These are phyloP conservation scores for Chloropsis hardwickii DNA, from an alignment of 2,113 vertebrate species.

Conservation along the genomic window DNA sequence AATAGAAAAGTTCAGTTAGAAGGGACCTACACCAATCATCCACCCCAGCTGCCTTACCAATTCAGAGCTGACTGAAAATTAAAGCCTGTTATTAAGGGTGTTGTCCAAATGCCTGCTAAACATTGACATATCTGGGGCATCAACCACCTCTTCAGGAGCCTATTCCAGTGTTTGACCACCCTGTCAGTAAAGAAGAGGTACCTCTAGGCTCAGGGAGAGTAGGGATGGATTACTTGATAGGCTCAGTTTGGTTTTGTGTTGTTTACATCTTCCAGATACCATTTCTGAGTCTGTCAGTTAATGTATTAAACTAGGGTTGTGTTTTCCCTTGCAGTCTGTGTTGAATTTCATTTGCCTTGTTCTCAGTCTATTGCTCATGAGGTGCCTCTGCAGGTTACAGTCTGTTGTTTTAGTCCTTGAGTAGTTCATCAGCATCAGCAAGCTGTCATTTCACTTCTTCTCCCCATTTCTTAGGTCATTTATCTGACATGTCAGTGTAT, in stretches of 20 bases:
- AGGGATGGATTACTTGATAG: not conserved
- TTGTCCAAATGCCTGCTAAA: not conserved
- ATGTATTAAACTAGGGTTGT: not conserved
- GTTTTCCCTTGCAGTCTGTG: not conserved
- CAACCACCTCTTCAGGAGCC: not conserved
- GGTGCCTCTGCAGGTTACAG: not conserved
- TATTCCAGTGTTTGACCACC: not conserved
- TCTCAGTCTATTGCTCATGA: not conserved
- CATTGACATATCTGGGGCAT: not conserved
- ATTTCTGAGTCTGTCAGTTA: not conserved
- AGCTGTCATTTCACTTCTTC: not conserved
- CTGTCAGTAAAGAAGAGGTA: not conserved
- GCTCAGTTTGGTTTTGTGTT: not conserved
- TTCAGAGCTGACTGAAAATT: not conserved
- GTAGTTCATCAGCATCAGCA: not conserved
- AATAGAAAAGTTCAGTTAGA: not conserved
- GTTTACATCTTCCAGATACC: not conserved
- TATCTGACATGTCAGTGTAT: not conserved
- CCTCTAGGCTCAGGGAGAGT: not conserved
- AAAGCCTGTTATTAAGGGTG: not conserved
- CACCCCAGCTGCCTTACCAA: not conserved
- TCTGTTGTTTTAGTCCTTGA: not conserved
- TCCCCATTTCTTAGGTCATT: not conserved
- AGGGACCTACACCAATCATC: not conserved
- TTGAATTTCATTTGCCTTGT: not conserved